phyloP scores from a whole-genome alignment of 2,888 invertebrate species.

The Lacanobia oleracea region DNA sequence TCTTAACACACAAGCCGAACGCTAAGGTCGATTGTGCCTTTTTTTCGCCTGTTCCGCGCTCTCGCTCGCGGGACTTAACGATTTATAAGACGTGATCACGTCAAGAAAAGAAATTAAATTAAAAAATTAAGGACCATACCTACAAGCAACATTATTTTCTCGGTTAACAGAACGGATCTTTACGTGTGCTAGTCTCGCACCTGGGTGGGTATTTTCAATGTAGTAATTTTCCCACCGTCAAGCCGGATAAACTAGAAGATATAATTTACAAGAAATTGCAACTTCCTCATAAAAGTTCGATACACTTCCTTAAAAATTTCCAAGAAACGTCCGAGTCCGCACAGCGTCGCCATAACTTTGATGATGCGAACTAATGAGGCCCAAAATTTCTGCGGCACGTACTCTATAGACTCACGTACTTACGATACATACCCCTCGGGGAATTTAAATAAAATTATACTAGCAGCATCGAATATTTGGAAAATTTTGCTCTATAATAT shows the following conservation, averaged over 20 bases:
- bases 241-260: neutral
- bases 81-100: too few relatives aligned
- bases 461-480: constrained; percentile 11
- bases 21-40: too few relatives aligned
- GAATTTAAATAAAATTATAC: constrained; percentile 62
- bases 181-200: too few relatives aligned
- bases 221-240: too few relatives aligned
- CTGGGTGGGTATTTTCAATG: too few relatives aligned
- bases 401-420: constrained; percentile 72
- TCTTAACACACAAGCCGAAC: too few relatives aligned
- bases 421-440: constrained; percentile 45
- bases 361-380: constrained; percentile 69
- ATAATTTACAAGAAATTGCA: neutral
- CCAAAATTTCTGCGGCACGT: constrained; percentile 72
- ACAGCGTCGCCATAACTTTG: constrained; percentile 62
- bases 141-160: too few relatives aligned
- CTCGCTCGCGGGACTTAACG: too few relatives aligned
- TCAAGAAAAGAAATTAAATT: too few relatives aligned
- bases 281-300: constrained; percentile 11
- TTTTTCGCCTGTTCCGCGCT: too few relatives aligned
- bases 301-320: constrained; percentile 21
- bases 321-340: constrained; percentile 31
- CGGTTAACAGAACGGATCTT: too few relatives aligned
- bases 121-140: too few relatives aligned
- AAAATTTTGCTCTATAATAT: constrained; percentile 9